Evolutionary conservation across 1,140 invertebrate genomes (phyloP).

Genomic region (Aphelenchoides fujianensis): DNA sequence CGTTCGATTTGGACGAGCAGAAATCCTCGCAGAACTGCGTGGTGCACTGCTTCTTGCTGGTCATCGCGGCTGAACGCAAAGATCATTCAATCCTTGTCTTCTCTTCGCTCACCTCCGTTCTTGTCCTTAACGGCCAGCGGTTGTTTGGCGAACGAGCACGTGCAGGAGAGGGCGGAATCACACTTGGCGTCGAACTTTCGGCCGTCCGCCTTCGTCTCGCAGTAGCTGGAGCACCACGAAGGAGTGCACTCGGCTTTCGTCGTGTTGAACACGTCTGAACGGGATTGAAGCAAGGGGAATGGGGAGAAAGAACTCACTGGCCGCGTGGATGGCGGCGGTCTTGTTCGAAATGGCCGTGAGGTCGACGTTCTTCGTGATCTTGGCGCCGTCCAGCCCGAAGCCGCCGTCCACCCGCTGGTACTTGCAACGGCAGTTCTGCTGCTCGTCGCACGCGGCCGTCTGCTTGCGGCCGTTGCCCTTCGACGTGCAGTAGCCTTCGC

Average conservation of each 20-base stretch:
- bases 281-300: no score
- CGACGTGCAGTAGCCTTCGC: background rate
- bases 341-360: constrained; percentile 11
- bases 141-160: background rate
- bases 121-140: background rate
- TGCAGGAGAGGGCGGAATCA: background rate
- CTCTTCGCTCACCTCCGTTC: constrained; percentile 2
- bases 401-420: background rate
- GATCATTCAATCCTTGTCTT: background rate
- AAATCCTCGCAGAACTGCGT: background rate
- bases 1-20: constrained; percentile 13
- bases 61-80: background rate
- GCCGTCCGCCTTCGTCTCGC: background rate
- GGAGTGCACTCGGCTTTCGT: constrained; percentile 18
- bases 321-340: background rate
- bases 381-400: background rate
- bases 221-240: background rate
- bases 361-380: background rate
- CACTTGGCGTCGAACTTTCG: background rate
- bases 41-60: constrained; percentile 10
- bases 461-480: background rate
- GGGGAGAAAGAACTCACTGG: background rate
- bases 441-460: background rate
- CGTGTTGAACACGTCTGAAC: background rate
- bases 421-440: constrained; percentile 13